Evolutionary conservation across 2,888 invertebrate species (phyloP), one percentile per base, ranked within the genome.

Genomic region (Andrena marginata): DNA sequence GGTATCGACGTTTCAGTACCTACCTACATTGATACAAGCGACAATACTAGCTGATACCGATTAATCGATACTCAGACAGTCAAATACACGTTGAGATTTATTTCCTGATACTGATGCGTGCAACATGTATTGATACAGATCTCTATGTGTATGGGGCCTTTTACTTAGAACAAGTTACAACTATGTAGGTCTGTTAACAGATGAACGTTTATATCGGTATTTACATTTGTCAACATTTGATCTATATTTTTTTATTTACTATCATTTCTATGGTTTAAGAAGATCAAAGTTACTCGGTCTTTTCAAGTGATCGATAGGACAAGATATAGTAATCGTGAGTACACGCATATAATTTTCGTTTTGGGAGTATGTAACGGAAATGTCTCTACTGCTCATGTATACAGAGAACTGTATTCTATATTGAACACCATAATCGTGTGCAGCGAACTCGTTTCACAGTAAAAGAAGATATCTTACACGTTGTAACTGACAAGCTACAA

Each of bases 401-500:
- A 60, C 48, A 60, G 20, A 60, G 20, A 60, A n/a, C 48, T 42
- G 23, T 49, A 71, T 71, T 23, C 31, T 49, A n/a, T n/a, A n/a
- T 60, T 73, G 72, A 67, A 78, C 35, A 20, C 68, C 35, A 26
- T 8, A n/a, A 42, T 16, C 71, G 54, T 33, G 8, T 33, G 0
- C 33, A 33, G 33, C 8, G 8, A 33, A 8, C 33, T 33, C 8
- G 33, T 33, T 33, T 8, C 33, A 33, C 33, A 8, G 33, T 33
- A 8, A 6, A 33, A 33, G 33, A 8, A 33, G 8, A 33, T 33
- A 33, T 8, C 8, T 33, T 33, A 33, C 33, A 63, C 23, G 63
- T 72, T 51, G 51, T 72, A 63, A 26, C 35, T 54, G 71, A 35
- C 33, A 54, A 72, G 2, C 54, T 62, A 63, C 71, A 16, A 33